These are phyloP conservation scores for Bradynema listronoti DNA, from an alignment of 1,140 invertebrate genomes.

Conservation along the genomic window DNA sequence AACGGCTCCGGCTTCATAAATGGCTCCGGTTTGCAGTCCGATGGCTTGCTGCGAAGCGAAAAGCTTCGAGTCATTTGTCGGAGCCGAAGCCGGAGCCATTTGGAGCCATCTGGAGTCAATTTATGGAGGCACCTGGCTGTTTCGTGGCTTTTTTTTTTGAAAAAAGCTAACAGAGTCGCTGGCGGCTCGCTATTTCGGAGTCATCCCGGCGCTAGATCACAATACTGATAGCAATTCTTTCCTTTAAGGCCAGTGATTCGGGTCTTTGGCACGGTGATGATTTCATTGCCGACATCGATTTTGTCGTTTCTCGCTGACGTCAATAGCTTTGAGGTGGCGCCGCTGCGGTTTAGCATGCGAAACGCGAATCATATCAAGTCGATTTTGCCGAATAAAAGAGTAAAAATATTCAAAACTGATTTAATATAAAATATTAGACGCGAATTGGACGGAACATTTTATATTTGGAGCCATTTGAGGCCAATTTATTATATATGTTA, in stretches of 20 bases:
- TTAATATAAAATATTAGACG: background rate
- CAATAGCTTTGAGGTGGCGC: conserved; percentile 30
- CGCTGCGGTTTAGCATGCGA: conserved; percentile 29
- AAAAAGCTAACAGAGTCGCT: too few species aligned
- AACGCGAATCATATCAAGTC: conserved; percentile 40
- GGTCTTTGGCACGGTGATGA: conserved; percentile 47
- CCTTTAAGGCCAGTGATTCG: conserved; percentile 37
- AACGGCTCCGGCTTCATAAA: too few species aligned
- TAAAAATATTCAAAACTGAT: conserved; percentile 2
- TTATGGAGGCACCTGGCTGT: too few species aligned
- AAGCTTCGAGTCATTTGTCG: too few species aligned
- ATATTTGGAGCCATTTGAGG: background rate
- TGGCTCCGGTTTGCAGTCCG: too few species aligned
- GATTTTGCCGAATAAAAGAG: conserved; percentile 43
- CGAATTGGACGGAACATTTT: background rate
- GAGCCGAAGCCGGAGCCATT: too few species aligned
- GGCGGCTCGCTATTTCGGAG: too few species aligned
- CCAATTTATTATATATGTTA: too few species aligned
- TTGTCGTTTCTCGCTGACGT: conserved; percentile 23
- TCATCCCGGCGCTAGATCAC: too few species aligned
- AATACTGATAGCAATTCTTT: conserved; percentile 3
- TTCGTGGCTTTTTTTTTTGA: too few species aligned
- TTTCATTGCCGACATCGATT: conserved; percentile 42
- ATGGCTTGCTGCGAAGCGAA: too few species aligned
- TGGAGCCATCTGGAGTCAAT: too few species aligned